Evolutionary conservation across 1,140 invertebrate species (phyloP).

Genomic region (Euglossa dilemma): DNA sequence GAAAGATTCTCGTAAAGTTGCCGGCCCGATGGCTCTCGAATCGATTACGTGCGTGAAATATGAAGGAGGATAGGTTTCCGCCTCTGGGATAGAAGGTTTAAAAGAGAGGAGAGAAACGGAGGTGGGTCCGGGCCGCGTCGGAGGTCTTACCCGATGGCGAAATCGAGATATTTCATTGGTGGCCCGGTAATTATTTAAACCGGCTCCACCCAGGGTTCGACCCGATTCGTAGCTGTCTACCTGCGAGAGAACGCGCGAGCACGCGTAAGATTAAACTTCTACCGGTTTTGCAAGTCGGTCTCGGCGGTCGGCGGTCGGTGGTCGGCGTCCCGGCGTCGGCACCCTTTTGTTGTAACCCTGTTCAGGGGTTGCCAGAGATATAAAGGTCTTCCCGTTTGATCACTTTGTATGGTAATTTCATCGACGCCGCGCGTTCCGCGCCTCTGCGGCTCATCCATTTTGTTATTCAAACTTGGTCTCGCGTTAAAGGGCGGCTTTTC

Average conservation of each 20-base stretch:
- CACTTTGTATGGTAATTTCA: slow-evolving; percentile 71
- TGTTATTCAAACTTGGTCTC: slow-evolving; percentile 48
- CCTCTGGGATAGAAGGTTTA: neutral
- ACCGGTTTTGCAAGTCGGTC: neutral
- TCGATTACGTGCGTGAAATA: slow-evolving; percentile 33
- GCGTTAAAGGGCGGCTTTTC: slow-evolving; percentile 1
- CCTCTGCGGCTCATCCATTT: slow-evolving; percentile 40
- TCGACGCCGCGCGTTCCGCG: slow-evolving; percentile 44
- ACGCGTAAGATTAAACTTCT: slow-evolving; percentile 4
- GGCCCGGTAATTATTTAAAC: slow-evolving; percentile 19
- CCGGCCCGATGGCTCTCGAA: neutral
- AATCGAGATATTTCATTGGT: slow-evolving; percentile 10
- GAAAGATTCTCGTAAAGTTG: neutral
- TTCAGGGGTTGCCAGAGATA: neutral
- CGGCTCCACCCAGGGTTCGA: slow-evolving; percentile 6
- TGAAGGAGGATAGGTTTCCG: neutral
- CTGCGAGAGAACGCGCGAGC: no score
- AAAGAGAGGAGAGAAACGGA: neutral
- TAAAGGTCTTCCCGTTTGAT: slow-evolving; percentile 40
- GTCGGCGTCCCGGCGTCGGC: neutral
- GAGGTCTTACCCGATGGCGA: neutral
- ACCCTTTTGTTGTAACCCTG: neutral
- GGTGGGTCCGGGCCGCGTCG: neutral
- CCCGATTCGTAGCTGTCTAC: neutral
- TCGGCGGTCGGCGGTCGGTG: neutral